A percentile compares a stretch with the other conserved stretches of the same genome.
Evolutionary conservation across 2,888 invertebrate species (phyloP).

Genomic region (Parasteatoda lunata): DNA sequence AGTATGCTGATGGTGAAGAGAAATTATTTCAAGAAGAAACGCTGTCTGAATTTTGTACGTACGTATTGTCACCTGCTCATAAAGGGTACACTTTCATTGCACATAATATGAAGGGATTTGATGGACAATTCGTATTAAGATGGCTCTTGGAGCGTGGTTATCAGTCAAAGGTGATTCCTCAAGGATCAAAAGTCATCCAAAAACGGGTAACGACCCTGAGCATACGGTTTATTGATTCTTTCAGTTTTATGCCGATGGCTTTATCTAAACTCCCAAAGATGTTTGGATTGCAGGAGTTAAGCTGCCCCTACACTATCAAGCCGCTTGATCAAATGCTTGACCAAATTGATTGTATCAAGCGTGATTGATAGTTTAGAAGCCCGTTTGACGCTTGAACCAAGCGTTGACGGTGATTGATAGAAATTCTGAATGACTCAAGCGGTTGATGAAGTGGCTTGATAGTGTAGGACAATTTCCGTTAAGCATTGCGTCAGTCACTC

Average conservation of each 20-base stretch:
- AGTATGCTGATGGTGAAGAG: constrained; percentile 19
- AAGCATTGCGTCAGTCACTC: too few species aligned
- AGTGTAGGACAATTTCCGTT: too few species aligned
- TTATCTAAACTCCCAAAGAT: constrained; percentile 36
- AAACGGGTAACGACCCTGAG: background rate
- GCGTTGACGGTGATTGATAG: too few species aligned
- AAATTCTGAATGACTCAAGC: too few species aligned
- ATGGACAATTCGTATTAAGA: background rate
- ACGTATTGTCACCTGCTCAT: background rate
- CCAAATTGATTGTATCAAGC: too few species aligned
- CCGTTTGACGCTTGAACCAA: too few species aligned
- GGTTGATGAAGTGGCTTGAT: too few species aligned
- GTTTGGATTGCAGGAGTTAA: constrained; percentile 4
- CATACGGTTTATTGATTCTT: constrained; percentile 37
- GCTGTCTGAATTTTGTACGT: background rate
- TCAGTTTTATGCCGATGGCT: constrained; percentile 17
- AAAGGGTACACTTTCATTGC: background rate
- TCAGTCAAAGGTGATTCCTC: constrained; percentile 3
- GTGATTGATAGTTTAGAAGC: too few species aligned
- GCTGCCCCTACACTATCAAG: too few species aligned
- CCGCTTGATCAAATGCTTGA: too few species aligned
- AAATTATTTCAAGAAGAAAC: constrained; percentile 12
- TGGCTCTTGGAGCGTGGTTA: constrained; percentile 10
- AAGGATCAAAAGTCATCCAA: background rate
- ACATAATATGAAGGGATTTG: too few species aligned